These are phyloP conservation scores for Dendrocincla fuliginosa DNA, from an alignment of 2,797 vertebrate species.

Conservation along the genomic window DNA sequence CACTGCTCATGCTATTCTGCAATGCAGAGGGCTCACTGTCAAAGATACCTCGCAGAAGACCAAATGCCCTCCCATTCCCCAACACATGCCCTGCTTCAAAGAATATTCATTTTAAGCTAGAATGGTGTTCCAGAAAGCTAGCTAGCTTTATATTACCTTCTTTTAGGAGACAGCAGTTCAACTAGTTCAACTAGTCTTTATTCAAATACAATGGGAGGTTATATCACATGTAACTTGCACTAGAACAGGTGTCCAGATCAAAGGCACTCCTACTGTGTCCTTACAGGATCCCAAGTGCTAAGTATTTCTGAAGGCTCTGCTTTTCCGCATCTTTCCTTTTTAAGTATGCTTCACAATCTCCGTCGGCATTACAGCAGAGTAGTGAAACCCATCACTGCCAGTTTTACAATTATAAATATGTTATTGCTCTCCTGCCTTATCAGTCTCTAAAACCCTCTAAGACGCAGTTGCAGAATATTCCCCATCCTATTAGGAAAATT, in stretches of 20 bases:
- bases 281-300: background rate
- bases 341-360: background rate
- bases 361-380: background rate
- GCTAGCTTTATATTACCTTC: background rate
- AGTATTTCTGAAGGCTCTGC: background rate
- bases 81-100: background rate
- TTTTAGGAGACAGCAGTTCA: background rate
- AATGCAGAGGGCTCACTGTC: accelerated
- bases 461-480: background rate
- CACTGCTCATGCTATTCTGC: accelerated
- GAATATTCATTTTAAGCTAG: background rate
- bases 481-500: background rate
- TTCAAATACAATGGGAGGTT: background rate
- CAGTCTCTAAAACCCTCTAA: background rate
- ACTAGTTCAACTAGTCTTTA: background rate
- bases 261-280: background rate
- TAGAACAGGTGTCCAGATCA: background rate
- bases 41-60: background rate
- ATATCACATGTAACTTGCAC: background rate
- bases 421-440: background rate
- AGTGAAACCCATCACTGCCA: background rate
- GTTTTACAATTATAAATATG: background rate
- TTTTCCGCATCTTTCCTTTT: background rate
- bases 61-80: no score
- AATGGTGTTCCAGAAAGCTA: background rate